Evolutionary conservation across 2,113 vertebrate species (phyloP).

Genomic region (Festucalex cinctus): DNA sequence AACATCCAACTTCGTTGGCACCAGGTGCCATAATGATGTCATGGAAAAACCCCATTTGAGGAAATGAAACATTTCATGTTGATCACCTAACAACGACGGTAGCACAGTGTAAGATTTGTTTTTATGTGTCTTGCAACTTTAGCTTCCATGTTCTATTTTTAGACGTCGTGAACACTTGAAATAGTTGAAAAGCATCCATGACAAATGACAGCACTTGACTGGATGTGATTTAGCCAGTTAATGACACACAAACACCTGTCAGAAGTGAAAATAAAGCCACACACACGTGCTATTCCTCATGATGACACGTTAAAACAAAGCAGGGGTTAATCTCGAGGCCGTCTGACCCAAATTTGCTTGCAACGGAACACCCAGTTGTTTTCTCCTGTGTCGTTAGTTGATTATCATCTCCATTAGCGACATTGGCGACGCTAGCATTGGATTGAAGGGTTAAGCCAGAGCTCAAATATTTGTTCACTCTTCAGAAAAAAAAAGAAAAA

Average conservation of each 20-base stretch:
- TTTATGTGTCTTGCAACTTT: no score
- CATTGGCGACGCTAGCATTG: neutral
- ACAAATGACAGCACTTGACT: neutral
- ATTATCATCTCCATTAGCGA: neutral
- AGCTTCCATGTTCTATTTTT: constrained; percentile 6
- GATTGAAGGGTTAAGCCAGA: no score
- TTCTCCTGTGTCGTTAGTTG: neutral
- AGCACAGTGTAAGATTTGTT: no score
- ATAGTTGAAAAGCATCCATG: neutral
- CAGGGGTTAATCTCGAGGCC: constrained; percentile 3
- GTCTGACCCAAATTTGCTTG: constrained; percentile 2
- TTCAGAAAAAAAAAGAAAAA: no score
- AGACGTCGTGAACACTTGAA: neutral
- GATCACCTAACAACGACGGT: no score
- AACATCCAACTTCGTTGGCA: no score
- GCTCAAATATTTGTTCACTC: no score
- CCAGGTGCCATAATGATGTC: neutral
- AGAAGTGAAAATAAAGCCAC: constrained; percentile 25
- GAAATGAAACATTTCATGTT: neutral
- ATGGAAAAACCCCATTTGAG: neutral
- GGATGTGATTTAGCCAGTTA: neutral
- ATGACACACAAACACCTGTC: constrained; percentile 6
- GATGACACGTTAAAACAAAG: constrained; percentile 16
- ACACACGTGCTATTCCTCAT: constrained; percentile 19
- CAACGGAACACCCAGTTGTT: neutral